Evolutionary conservation across 2,888 invertebrate species (phyloP).

Genomic region (Agrochola lota): DNA sequence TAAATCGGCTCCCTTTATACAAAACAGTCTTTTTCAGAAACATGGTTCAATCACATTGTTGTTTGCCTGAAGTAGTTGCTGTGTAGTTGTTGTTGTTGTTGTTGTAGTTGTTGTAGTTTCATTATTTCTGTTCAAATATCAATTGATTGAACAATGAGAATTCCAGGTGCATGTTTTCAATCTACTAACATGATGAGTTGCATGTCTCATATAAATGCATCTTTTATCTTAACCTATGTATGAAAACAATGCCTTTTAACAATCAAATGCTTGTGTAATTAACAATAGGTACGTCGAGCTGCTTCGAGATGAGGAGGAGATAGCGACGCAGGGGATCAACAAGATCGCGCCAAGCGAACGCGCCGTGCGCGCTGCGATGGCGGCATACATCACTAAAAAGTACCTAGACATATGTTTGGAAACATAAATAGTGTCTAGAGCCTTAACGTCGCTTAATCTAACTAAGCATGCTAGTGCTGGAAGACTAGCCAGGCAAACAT

Average conservation of each 20-base stretch:
- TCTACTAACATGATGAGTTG: conserved; percentile 17
- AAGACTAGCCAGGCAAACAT: not conserved
- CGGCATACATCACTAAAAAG: conserved; percentile 21
- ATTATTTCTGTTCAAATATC: not conserved
- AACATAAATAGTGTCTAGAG: conserved; percentile 21
- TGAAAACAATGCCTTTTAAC: conserved; percentile 39
- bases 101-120: too few species aligned
- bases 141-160: conserved; percentile 12
- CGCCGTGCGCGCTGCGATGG: not conserved
- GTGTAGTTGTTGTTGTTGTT: too few species aligned
- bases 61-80: too few species aligned
- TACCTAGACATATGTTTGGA: conserved; percentile 40
- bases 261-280: conserved; percentile 44
- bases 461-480: conserved; percentile 14
- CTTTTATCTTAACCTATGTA: not conserved
- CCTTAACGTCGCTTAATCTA: conserved; percentile 5
- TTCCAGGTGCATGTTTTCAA: conserved; percentile 24
- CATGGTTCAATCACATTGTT: not conserved
- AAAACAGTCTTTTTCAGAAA: not conserved
- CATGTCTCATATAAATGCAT: conserved; percentile 24
- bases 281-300: conserved; percentile 44
- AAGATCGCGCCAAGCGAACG: not conserved
- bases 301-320: conserved; percentile 1
- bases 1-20: not conserved
- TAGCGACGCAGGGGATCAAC: not conserved